Evolutionary conservation across 2,113 vertebrate species (phyloP).

Genomic region (Porphyrio hochstetteri): DNA sequence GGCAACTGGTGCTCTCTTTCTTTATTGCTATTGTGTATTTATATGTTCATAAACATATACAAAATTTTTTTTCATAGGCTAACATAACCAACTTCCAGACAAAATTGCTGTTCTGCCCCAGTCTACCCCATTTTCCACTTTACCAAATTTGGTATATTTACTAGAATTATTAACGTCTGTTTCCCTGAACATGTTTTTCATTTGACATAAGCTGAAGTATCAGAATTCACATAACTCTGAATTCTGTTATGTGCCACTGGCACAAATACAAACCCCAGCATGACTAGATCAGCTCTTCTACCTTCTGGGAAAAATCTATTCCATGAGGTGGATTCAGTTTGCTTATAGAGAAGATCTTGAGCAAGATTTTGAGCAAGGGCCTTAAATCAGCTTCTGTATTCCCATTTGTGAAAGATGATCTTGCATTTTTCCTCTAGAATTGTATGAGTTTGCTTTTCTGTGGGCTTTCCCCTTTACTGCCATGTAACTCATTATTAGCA

Average conservation of each 20-base stretch:
- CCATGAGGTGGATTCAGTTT: not conserved
- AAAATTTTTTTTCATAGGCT: not conserved
- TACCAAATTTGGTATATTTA: not conserved
- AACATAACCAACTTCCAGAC: not conserved
- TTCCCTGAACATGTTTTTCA: not conserved
- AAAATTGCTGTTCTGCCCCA: not conserved
- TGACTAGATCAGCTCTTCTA: not conserved
- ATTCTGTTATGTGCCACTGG: not conserved
- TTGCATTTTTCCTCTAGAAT: not conserved
- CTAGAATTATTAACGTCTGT: not conserved
- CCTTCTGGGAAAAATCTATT: not conserved
- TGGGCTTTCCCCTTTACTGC: not conserved
- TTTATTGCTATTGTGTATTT: not conserved
- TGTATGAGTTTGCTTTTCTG: not conserved
- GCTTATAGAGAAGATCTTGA: not conserved
- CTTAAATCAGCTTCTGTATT: not conserved
- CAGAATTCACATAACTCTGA: not conserved
- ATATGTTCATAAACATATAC: not conserved
- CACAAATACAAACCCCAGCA: not conserved
- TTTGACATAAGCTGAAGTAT: not conserved
- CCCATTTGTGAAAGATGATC: not conserved
- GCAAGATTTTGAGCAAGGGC: not conserved
- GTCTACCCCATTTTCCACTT: not conserved
- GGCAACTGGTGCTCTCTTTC: not conserved
- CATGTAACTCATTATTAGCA: not conserved